Percentiles rank a stretch among this genome's conserved stretches.
phyloP scores from a whole-genome alignment of 2,113 vertebrate species.

The Equus przewalskii region DNA sequence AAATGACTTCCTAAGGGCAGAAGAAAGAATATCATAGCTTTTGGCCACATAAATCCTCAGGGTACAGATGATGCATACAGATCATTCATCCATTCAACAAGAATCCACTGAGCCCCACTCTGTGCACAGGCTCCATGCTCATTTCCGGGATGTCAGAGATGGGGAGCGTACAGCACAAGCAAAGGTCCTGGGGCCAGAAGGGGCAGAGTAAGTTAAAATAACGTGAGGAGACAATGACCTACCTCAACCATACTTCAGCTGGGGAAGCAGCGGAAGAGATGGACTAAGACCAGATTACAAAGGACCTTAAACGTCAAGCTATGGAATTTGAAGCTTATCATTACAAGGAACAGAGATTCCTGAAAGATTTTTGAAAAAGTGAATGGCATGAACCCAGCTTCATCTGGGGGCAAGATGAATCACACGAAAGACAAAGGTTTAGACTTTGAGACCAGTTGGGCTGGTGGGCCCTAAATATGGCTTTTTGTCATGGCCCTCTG shows the following conservation, averaged over 20 bases:
- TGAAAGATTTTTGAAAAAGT: background rate
- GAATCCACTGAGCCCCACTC: background rate
- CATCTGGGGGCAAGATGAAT: background rate
- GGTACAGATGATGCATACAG: background rate
- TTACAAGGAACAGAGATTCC: background rate
- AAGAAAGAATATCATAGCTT: slow-evolving; percentile 3
- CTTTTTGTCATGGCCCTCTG: background rate
- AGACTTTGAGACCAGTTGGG: background rate
- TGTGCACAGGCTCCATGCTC: background rate
- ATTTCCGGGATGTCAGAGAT: background rate
- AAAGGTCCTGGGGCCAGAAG: background rate
- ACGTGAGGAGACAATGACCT: background rate
- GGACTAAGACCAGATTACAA: background rate
- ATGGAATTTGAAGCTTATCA: background rate
- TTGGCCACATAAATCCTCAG: background rate
- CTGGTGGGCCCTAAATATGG: background rate
- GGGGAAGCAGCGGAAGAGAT: background rate
- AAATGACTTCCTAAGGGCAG: slow-evolving; percentile 91
- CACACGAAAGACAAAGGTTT: background rate
- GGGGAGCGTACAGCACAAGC: too few species aligned
- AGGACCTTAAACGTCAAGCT: background rate
- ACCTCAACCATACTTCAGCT: background rate
- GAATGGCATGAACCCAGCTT: background rate
- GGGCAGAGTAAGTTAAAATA: background rate
- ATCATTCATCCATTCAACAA: background rate